Conservation (phyloP, 2,113 vertebrate species). For the Athene cunicularia region DNA sequence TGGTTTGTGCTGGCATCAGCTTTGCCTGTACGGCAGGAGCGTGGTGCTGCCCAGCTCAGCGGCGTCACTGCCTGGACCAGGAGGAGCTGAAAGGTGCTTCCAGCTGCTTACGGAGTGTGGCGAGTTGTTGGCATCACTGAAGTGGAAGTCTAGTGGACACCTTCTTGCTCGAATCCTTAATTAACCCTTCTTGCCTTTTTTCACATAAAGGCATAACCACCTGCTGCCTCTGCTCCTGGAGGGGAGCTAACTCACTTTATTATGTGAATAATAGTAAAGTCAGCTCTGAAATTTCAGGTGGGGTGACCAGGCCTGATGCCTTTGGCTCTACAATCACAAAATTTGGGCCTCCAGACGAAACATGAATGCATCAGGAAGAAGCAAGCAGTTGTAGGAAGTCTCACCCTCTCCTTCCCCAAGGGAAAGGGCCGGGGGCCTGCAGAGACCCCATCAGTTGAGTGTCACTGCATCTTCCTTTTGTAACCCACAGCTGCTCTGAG, state of each 20-base stretch:
- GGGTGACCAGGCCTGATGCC: neutral
- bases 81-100: neutral
- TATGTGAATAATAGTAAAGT: neutral
- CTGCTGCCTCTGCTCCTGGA: neutral
- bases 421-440: neutral
- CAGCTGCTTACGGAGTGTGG: rapidly evolving
- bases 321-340: neutral
- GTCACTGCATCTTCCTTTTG: neutral
- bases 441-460: rapidly evolving
- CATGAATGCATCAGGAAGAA: neutral
- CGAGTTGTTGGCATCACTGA: neutral
- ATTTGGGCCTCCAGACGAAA: neutral
- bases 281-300: neutral
- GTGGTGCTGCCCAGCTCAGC: neutral
- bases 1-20: neutral
- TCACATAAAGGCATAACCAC: neutral
- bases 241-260: neutral
- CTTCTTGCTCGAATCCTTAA: neutral
- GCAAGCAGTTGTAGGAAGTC: neutral
- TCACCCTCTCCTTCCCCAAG: neutral
- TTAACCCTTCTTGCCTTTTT: neutral
- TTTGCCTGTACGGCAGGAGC: neutral
- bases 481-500: neutral
- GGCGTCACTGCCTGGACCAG: rapidly evolving
- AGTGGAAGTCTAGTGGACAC: neutral